Percentiles rank a stretch among this genome's conserved stretches.
Evolutionary conservation across 2,797 vertebrate genomes (phyloP).

Genomic region (Eurystomus glaucurus): DNA sequence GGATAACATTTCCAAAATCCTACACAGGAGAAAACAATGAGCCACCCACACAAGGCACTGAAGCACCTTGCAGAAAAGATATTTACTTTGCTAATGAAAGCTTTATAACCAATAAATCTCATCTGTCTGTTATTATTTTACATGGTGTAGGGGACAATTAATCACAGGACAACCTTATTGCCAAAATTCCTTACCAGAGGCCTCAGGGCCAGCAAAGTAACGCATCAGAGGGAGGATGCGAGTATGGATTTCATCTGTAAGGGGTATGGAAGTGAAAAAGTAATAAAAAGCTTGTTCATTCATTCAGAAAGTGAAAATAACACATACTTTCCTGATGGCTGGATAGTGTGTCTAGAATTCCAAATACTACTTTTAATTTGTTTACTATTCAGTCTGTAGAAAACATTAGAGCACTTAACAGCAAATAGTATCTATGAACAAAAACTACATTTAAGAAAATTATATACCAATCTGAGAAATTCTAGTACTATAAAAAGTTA

Average conservation of each 20-base stretch:
- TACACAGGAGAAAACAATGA: not conserved
- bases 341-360: not conserved
- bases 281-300: not conserved
- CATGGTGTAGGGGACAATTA: not conserved
- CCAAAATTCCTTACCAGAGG: not conserved
- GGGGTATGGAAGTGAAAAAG: not conserved
- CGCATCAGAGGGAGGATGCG: not conserved
- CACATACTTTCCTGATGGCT: not conserved
- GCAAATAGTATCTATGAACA: not conserved
- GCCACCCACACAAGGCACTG: not conserved
- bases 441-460: not conserved
- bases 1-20: not conserved
- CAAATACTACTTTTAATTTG: not conserved
- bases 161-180: not conserved
- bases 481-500: not conserved
- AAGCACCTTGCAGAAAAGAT: not conserved
- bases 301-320: not conserved
- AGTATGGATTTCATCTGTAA: not conserved
- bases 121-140: not conserved
- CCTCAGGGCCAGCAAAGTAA: not conserved
- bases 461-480: not conserved
- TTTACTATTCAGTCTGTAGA: not conserved
- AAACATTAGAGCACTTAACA: not conserved
- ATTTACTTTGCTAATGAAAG: not conserved
- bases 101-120: not conserved